phyloP scores from a whole-genome alignment of 2,113 vertebrate genomes.

The Trachemys scripta region DNA sequence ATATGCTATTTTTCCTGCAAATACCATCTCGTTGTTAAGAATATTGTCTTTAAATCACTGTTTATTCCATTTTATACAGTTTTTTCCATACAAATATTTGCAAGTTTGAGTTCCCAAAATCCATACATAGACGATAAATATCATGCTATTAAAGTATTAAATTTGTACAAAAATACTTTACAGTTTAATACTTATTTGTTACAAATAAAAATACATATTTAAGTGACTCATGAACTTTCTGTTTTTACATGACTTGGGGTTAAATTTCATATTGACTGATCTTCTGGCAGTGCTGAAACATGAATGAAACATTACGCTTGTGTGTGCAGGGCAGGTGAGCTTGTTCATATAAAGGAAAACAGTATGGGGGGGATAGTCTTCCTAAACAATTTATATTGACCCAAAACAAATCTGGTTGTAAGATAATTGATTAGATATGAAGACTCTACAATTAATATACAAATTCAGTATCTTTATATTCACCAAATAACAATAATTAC shows the following conservation, averaged over 20 bases:
- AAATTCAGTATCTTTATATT: constrained; percentile 81
- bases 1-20: neutral
- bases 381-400: constrained; percentile 71
- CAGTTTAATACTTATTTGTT: constrained; percentile 99
- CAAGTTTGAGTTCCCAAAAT: constrained; percentile 92
- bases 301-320: constrained; percentile 51
- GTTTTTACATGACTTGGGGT: constrained; percentile 80
- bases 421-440: constrained; percentile 72
- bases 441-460: constrained; percentile 81
- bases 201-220: constrained; percentile 99
- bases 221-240: constrained; percentile 83
- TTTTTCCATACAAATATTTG: constrained; percentile 94
- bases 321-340: constrained; percentile 74
- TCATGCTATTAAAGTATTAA: constrained; percentile 99
- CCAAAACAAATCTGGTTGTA: constrained; percentile 70
- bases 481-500: constrained; percentile 83
- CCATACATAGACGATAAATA: constrained; percentile 97
- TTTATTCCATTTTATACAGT: constrained; percentile 87
- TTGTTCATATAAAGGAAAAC: constrained; percentile 71
- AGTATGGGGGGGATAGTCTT: constrained; percentile 66
- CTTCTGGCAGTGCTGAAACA: constrained; percentile 91
- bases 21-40: neutral
- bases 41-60: constrained; percentile 79
- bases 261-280: constrained; percentile 76
- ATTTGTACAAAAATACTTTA: constrained; percentile 99